Base-by-base conservation (phyloP, 1,140 invertebrate genomes). In the Tetramorium alpestre region DNA sequence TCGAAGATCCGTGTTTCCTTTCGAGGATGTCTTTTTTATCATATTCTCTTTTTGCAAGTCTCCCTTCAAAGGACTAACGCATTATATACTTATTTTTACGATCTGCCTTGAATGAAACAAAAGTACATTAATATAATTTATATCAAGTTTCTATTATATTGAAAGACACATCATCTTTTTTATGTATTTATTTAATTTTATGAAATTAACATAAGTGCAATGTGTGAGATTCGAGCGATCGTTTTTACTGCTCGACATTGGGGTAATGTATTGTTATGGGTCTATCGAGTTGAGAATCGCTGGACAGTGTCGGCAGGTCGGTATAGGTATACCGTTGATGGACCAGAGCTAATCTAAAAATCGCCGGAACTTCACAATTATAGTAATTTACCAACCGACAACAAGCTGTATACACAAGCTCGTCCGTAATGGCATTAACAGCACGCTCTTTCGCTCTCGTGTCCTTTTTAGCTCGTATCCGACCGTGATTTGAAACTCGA, bases 321-420 rank as follows among this genome's bases (percentile, higher is more conserved):
- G 92, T 93, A 90, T 92, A 92, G 91, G 93, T 92, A 92, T 91
- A 91, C 91, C 91, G 90, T 92, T 94, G 94, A 95, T 95, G 94
- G 94, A 94, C 94, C 94, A 95, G 93, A 94, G 94, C 94, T 95
- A 95, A 95, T 94, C 93, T 94, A 94, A 94, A 95, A 95, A 95
- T 94, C 93, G 92, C 94, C 94, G 94, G 94, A 95, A 95, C 93
- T 95, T 94, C 91, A 95, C 94, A 95, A 95, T 95, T 95, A 95
- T 95, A 95, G 94, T 95, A 93, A 95, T 94, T 94, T 95, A 94
- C 89, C 93, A 94, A 93, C 92, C 93, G 94, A 95, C 93, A 94
- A 95, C 93, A 94, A 94, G 94, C 92, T 92, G 89, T 93, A 94
- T 92, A 92, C 92, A 93, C 93, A 92, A 93, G 90, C 75, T 88